Evolutionary conservation across 2,113 vertebrate species (phyloP), one percentile per base, ranked within the genome.

Genomic region (Thryonomys swinderianus): DNA sequence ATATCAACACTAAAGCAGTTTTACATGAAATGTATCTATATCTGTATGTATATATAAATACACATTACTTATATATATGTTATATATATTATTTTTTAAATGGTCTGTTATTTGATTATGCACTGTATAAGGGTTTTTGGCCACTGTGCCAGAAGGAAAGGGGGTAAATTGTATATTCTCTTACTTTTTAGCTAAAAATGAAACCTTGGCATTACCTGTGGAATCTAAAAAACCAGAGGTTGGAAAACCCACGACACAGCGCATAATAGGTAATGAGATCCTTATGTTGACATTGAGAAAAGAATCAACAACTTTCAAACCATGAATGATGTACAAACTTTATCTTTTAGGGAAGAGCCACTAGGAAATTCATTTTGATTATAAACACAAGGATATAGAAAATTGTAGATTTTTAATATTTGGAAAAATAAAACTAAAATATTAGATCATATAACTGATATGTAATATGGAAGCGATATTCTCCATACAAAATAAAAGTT

Each of bases 221-320:
- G 98, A 99, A 98, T 98, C 98, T 92, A 99, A 98, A 98, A 99
- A 98, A 91, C 93, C 98, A 91, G 97, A 97, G 86, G 95, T 98
- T 89, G 98, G 98, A 97, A 98, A 98, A 96, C 97, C 98, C 40
- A 96, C 98, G 32, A 91, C 98, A 42, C 96, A 96, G 51, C 97
- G 97, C 3, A 45, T 98, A 67, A 98, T 98, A 97, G 98, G 98
- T 99, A 98, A 98, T 79, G 69, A 96, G 73, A 97, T 80, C 25
- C 78, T 85, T 90, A 1, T 53, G 17, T 79, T 82, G 45, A n/a
- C 55, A 93, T 85, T 85, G 48, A 83, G 17, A 55, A 76, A 88
- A 85, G 30, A 93, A 88, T 48, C 66, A 78, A 21, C 30, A 7
- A 27, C 64, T 66, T 86, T 89, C 32, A 84, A 90, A 90, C 40